These are phyloP conservation scores for Caenorhabditis imperialis DNA, from an alignment of 2,888 invertebrate genomes.

Conservation along the genomic window DNA sequence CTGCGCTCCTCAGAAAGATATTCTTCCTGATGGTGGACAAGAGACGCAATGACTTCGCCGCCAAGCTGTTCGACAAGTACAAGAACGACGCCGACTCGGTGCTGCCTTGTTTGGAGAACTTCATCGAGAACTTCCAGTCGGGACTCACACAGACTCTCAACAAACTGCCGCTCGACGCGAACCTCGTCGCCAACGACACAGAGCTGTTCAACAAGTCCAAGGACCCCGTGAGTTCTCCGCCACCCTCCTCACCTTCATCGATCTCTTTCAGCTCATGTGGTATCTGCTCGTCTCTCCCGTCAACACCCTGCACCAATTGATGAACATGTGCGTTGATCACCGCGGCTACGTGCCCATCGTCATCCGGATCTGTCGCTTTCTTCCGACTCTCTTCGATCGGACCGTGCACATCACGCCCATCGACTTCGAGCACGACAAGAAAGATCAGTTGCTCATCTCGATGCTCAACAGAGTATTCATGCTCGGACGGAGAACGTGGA, in stretches of 20 bases:
- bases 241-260: no score
- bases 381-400: constrained; percentile 25
- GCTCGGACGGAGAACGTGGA: constrained; percentile 28
- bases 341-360: constrained; percentile 31
- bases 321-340: constrained; percentile 28
- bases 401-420: constrained; percentile 15
- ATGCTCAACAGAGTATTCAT: constrained; percentile 20
- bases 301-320: constrained; percentile 28
- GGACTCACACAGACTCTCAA: constrained; percentile 35
- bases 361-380: constrained; percentile 24
- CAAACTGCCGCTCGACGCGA: constrained; percentile 23
- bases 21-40: constrained; percentile 34
- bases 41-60: constrained; percentile 23
- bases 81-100: constrained; percentile 5
- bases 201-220: constrained; percentile 20
- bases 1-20: constrained; percentile 24
- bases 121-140: constrained; percentile 31
- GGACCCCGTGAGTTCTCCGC: constrained; percentile 6
- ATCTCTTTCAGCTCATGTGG: constrained; percentile 33
- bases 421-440: constrained; percentile 3
- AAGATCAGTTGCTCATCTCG: constrained; percentile 21
- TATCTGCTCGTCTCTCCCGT: constrained; percentile 35
- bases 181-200: constrained; percentile 19
- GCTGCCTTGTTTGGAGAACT: constrained; percentile 40
- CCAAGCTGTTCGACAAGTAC: constrained; percentile 30